phyloP scores from a whole-genome alignment of 2,888 invertebrate species.

The Tinea semifulvella region DNA sequence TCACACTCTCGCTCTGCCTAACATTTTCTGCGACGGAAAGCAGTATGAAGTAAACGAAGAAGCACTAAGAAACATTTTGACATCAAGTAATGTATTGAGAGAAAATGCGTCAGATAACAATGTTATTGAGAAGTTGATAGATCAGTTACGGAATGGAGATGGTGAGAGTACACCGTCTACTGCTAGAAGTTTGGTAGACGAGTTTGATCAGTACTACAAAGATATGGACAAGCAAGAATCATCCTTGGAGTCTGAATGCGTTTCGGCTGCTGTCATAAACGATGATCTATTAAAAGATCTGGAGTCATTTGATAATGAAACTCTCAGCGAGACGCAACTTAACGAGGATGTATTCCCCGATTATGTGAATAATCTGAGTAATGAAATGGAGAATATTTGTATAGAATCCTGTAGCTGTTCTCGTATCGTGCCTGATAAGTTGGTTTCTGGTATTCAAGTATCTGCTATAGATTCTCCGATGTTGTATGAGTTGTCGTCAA shows the following conservation, averaged over 20 bases:
- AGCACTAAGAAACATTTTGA: slow-evolving; percentile 45
- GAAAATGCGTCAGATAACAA: slow-evolving; percentile 2
- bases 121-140: slow-evolving; percentile 38
- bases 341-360: too few relatives aligned
- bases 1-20: slow-evolving; percentile 42
- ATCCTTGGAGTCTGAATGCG: not conserved
- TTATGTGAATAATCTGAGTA: not conserved
- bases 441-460: slow-evolving; percentile 2
- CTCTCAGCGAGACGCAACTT: not conserved
- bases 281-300: not conserved
- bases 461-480: not conserved
- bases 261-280: not conserved
- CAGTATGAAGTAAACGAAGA: slow-evolving; percentile 57
- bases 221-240: slow-evolving; percentile 23
- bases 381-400: not conserved
- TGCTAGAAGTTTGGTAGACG: slow-evolving; percentile 52
- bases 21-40: slow-evolving; percentile 50
- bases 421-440: too few relatives aligned
- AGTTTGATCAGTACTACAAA: slow-evolving; percentile 51
- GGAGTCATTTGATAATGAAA: not conserved
- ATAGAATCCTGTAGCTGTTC: not conserved
- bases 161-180: slow-evolving; percentile 43
- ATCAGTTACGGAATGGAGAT: slow-evolving; percentile 39
- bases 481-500: slow-evolving; percentile 3
- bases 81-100: slow-evolving; percentile 30